A percentile compares a stretch with the other conserved stretches of the same genome.
phyloP scores from a whole-genome alignment of 1,140 invertebrate species.

The Drosophila busckii region DNA sequence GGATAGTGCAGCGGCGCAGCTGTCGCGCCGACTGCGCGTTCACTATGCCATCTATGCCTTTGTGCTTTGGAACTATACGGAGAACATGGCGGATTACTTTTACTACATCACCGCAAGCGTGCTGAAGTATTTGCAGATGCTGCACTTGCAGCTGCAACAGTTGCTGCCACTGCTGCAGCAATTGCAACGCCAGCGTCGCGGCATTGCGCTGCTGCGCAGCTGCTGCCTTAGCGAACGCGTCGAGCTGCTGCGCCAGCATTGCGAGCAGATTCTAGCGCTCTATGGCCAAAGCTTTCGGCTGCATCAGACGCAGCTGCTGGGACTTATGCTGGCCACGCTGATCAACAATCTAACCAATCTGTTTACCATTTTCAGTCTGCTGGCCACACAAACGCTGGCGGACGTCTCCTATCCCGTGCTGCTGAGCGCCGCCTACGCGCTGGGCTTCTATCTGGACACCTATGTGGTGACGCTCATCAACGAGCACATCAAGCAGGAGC shows the following conservation, averaged over 20 bases:
- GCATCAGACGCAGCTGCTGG: conserved; percentile 65
- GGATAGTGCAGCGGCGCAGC: background rate
- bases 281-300: conserved; percentile 45
- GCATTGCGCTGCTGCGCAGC: conserved; percentile 14
- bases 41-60: conserved; percentile 67
- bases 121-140: conserved; percentile 50
- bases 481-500: conserved; percentile 57
- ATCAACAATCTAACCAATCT: conserved; percentile 69
- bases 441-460: conserved; percentile 64
- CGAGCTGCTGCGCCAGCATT: conserved; percentile 24
- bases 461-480: conserved; percentile 61
- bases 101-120: conserved; percentile 57
- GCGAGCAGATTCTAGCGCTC: conserved; percentile 42
- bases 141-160: conserved; percentile 47
- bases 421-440: conserved; percentile 46
- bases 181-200: background rate
- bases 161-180: conserved; percentile 7
- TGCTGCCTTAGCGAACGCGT: conserved; percentile 50
- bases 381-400: conserved; percentile 43
- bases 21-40: conserved; percentile 17
- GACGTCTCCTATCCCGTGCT: conserved; percentile 38
- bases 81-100: conserved; percentile 72
- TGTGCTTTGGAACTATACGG: conserved; percentile 69
- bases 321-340: conserved; percentile 57
- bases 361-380: conserved; percentile 62